A percentile compares a stretch with the other conserved stretches of the same genome.
Evolutionary conservation across 2,113 vertebrate species (phyloP).

Genomic region (Boulengeromyrus knoepffleri): DNA sequence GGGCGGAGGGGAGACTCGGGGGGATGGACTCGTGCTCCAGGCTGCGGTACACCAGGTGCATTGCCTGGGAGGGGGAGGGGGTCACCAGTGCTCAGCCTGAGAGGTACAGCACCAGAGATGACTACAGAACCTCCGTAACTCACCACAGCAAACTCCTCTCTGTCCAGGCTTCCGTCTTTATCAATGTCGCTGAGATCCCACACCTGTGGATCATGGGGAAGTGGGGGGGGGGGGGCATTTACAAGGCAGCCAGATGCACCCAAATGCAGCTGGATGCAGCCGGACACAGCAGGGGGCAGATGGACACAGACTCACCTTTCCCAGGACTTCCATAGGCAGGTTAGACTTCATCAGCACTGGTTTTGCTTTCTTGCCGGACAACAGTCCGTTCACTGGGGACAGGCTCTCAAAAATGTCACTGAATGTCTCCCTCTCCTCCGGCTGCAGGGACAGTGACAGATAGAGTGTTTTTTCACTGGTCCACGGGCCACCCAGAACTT

Average conservation of each 20-base stretch:
- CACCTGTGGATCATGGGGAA: constrained; percentile 59
- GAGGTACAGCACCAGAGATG: neutral
- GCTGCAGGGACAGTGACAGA: constrained; percentile 47
- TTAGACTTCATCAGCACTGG: constrained; percentile 96
- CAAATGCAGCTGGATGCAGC: neutral
- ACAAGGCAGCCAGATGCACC: neutral
- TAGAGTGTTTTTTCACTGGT: neutral
- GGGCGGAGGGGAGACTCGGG: constrained; percentile 65
- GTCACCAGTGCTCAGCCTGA: neutral
- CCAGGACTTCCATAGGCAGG: constrained; percentile 88
- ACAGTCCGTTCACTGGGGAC: constrained; percentile 77
- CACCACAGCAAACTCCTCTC: constrained; percentile 94
- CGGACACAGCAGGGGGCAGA: neutral
- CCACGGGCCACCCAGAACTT: neutral
- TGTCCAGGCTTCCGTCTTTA: constrained; percentile 91
- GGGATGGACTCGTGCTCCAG: constrained; percentile 89
- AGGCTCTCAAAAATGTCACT: constrained; percentile 95
- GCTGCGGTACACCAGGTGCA: constrained; percentile 92
- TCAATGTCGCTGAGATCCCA: constrained; percentile 97
- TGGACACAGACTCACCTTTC: constrained; percentile 69
- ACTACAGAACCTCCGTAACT: constrained; percentile 24
- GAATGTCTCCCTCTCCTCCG: constrained; percentile 91
- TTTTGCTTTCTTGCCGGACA: constrained; percentile 92
- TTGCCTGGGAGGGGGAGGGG: constrained; percentile 60
- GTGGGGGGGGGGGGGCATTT: neutral